Evolutionary conservation across 2,888 invertebrate genomes (phyloP).

Genomic region (Brachyopa scutellaris): DNA sequence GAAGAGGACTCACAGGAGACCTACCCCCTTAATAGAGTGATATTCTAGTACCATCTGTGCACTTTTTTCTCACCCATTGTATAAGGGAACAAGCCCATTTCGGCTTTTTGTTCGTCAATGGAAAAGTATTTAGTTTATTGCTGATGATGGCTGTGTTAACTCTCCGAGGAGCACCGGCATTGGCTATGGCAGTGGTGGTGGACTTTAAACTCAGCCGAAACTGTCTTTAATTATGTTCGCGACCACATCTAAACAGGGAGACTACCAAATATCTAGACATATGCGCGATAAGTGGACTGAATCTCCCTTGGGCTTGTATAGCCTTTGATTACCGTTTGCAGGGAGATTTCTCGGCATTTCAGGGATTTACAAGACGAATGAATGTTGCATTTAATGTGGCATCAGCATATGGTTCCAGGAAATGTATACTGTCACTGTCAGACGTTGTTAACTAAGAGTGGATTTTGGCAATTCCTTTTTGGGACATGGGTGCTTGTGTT

Average conservation of each 20-base stretch:
- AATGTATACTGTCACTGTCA: conserved; percentile 24
- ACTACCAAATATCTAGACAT: conserved; percentile 79
- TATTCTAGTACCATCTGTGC: conserved; percentile 75
- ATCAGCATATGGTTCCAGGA: conserved; percentile 80
- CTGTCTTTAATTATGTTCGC: conserved; percentile 74
- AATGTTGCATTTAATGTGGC: conserved; percentile 82
- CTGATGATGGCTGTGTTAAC: conserved; percentile 81
- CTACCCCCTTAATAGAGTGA: conserved; percentile 79
- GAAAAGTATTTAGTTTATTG: conserved; percentile 81
- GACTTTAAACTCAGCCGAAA: conserved; percentile 62
- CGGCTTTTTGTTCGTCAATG: conserved; percentile 74
- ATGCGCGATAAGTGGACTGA: conserved; percentile 77
- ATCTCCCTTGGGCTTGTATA: conserved; percentile 56
- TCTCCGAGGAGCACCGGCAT: conserved; percentile 70
- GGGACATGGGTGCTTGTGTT: conserved; percentile 12
- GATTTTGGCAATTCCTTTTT: conserved; percentile 12
- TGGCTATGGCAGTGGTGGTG: conserved; percentile 33
- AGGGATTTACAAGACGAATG: conserved; percentile 78
- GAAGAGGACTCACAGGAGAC: conserved; percentile 78
- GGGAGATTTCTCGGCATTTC: conserved; percentile 49
- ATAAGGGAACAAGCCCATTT: conserved; percentile 74
- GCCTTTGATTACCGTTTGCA: conserved; percentile 71
- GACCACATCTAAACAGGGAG: conserved; percentile 74
- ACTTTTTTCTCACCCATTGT: conserved; percentile 73
- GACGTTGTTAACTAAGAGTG: conserved; percentile 16